Percentiles rank a stretch among this genome's conserved stretches.
Evolutionary conservation across 2,113 vertebrate species (phyloP).

Genomic region (Verasper variegatus): DNA sequence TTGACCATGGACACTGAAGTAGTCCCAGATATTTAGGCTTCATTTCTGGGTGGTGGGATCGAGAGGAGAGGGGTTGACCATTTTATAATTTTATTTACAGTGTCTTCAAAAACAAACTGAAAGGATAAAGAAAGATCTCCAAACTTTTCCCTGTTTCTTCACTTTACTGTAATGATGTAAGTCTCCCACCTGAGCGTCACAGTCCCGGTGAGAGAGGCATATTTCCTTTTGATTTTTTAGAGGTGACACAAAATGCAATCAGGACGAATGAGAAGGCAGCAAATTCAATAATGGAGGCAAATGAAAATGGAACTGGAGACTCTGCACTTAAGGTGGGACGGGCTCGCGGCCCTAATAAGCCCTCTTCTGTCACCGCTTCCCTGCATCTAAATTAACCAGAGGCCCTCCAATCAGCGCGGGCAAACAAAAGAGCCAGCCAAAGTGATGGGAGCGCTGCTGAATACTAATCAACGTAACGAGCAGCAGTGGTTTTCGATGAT

Average conservation of each 20-base stretch:
- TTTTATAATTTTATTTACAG: too few species aligned
- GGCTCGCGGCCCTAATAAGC: conserved; percentile 73
- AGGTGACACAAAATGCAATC: conserved; percentile 82
- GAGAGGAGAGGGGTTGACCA: too few species aligned
- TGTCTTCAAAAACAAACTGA: too few species aligned
- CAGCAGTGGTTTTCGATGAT: conserved; percentile 1
- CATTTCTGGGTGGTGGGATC: too few species aligned
- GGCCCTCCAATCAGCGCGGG: conserved; percentile 72
- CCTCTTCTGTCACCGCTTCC: conserved; percentile 74
- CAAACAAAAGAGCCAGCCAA: conserved; percentile 73
- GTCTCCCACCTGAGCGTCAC: conserved; percentile 22
- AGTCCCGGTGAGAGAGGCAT: conserved; percentile 1
- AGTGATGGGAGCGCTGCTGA: conserved; percentile 39
- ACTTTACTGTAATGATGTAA: not conserved
- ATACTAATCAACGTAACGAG: conserved; percentile 64
- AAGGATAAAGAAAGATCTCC: not conserved
- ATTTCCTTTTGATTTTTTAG: conserved; percentile 37
- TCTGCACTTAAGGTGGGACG: conserved; percentile 73
- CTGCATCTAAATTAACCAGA: conserved; percentile 76
- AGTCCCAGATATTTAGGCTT: too few species aligned
- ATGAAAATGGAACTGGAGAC: conserved; percentile 78
- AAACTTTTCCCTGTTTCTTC: conserved; percentile 47
- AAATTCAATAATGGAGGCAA: conserved; percentile 79
- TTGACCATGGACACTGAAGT: too few species aligned
- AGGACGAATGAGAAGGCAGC: conserved; percentile 66